Base-by-base conservation (phyloP, 2,797 vertebrate species). In the Rhincodon typus region DNA sequence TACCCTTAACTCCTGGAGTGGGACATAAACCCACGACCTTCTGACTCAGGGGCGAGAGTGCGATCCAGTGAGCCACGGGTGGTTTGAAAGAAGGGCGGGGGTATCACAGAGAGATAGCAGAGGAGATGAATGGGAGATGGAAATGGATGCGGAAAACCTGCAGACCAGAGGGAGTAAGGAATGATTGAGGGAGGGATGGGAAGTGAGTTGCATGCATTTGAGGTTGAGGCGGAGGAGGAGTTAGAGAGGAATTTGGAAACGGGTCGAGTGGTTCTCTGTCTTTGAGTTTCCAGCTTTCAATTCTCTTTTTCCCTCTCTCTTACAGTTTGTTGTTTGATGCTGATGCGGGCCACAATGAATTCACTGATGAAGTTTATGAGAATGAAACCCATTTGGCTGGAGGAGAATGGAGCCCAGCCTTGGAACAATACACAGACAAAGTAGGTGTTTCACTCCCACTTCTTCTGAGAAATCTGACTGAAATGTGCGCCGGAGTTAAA, bases 351-450 rank as follows among this genome's bases (percentile, higher is more conserved):
- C 67, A 96, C 96, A 96, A 87, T 0, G 96, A 97, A 96, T 96
- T 97, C 95, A 94, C 97, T 93, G 97, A 98, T 94, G 98, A 98
- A 70, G 97, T 97, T 0, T 98, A 97, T 0, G 98, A 97, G 96
- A 97, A 97, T n/a, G 96, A 98, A 96, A 87, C 0, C 8, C 97
- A 97, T 0, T 23, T 19, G 0, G 6, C 17, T 0, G 0, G 72
- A 0, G 96, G 96, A 0, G 17, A 30, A 4, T 98, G 98, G 98
- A 96, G 6, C 25, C 96, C 96, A 0, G 97, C 97, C 0, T 0
- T 95, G 0, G 0, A 91, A 57, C 96, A 96, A 15, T 97, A 96
- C 96, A 97, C 97, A 0, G 96, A 97, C 0, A 19, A 46, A 0
- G 98, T 98, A 94, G 97, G 97, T 0, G 5, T 4, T 74, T 0